These are phyloP conservation scores for Dendropsophus ebraccatus DNA, from an alignment of 2,113 vertebrate species.

Conservation along the genomic window DNA sequence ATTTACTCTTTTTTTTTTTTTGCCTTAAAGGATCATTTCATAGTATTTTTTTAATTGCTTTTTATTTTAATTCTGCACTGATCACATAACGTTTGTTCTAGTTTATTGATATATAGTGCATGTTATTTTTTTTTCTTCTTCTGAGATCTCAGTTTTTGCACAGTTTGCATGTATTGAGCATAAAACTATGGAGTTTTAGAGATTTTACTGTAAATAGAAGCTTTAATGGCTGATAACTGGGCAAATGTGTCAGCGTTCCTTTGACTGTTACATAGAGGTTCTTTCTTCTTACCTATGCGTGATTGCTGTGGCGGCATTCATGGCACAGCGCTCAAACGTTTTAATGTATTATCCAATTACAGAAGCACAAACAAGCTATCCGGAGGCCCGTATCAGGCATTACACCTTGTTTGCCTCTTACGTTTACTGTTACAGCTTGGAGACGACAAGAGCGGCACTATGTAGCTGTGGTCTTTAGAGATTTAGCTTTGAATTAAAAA, in stretches of 20 bases:
- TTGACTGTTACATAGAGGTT: not conserved
- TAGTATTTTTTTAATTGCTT: too few relatives aligned
- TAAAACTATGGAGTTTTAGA: not conserved
- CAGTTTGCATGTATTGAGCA: not conserved
- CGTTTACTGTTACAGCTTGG: not conserved
- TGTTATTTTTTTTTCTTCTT: not conserved
- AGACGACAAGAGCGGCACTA: not conserved
- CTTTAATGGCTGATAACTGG: conserved; percentile 15
- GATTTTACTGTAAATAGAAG: not conserved
- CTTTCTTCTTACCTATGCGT: conserved; percentile 15
- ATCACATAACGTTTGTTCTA: conserved; percentile 3
- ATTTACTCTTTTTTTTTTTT: not conserved
- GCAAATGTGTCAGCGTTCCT: not conserved
- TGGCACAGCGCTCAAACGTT: not conserved
- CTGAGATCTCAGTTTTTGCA: too few relatives aligned
- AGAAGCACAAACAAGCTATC: conserved; percentile 34
- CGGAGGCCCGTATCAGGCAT: conserved; percentile 34
- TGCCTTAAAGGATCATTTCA: not conserved
- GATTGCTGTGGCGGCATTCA: not conserved
- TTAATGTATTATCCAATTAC: conserved; percentile 53
- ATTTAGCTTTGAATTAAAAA: not conserved
- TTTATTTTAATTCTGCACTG: not conserved
- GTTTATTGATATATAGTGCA: not conserved
- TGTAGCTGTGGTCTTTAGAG: conserved; percentile 16
- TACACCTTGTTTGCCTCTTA: conserved; percentile 10